phyloP scores from a whole-genome alignment of 1,140 invertebrate species.

The Hycleus phaleratus region DNA sequence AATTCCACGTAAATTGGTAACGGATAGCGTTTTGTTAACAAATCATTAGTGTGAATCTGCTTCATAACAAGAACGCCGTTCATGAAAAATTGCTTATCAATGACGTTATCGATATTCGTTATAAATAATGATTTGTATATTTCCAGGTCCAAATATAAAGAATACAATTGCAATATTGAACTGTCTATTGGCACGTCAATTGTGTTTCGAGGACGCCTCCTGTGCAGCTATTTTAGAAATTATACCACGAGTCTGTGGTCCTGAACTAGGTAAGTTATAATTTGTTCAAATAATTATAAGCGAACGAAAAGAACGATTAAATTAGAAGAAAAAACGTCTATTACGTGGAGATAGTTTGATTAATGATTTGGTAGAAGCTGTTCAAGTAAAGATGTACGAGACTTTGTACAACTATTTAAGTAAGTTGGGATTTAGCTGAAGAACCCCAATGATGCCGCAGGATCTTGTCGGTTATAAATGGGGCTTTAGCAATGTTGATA shows the following conservation, averaged over 20 bases:
- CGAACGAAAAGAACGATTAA: background rate
- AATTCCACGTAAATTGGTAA: no score
- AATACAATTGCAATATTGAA: conserved; percentile 70
- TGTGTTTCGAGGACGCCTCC: conserved; percentile 78
- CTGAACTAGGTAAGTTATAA: conserved; percentile 69
- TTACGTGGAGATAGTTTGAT: conserved; percentile 9
- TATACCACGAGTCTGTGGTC: conserved; percentile 79
- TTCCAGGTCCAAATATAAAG: conserved; percentile 64
- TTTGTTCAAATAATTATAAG: background rate
- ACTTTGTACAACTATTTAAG: no score
- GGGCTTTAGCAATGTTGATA: no score
- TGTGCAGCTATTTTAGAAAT: conserved; percentile 83
- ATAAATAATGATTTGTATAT: conserved; percentile 27
- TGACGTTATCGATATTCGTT: conserved; percentile 15
- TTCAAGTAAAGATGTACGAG: conserved; percentile 7
- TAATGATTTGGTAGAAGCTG: conserved; percentile 9
- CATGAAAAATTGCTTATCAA: conserved; percentile 5
- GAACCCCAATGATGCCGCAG: no score
- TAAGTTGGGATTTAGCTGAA: no score
- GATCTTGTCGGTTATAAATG: no score
- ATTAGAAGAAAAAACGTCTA: conserved; percentile 3
- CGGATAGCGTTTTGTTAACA: background rate
- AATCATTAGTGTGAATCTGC: conserved; percentile 4
- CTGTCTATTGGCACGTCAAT: conserved; percentile 72
- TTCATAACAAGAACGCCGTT: conserved; percentile 5